Percentiles rank a stretch among this genome's conserved stretches.
These are phyloP conservation scores for Coregonus ussuriensis DNA, from an alignment of 2,797 vertebrate genomes.

Conservation along the genomic window DNA sequence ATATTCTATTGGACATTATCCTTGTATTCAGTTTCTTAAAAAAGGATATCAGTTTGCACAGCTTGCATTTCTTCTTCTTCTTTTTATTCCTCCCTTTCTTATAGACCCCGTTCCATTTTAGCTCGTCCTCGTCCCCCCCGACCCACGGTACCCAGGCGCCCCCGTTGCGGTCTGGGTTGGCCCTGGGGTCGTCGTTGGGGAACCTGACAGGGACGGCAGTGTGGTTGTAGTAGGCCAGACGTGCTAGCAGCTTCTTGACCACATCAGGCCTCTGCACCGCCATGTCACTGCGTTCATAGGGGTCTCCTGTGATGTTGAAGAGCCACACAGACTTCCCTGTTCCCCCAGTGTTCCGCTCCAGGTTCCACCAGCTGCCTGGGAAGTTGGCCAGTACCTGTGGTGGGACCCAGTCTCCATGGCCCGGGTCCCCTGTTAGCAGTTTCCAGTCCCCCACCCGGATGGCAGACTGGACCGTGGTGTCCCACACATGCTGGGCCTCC, in stretches of 20 bases:
- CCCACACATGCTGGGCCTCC: constrained; percentile 81
- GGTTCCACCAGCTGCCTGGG: constrained; percentile 93
- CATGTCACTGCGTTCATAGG: constrained; percentile 87
- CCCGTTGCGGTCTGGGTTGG: constrained; percentile 81
- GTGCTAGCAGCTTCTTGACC: constrained; percentile 81
- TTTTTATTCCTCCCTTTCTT: constrained; percentile 68
- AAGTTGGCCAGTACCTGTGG: constrained; percentile 85
- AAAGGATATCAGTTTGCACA: constrained; percentile 90
- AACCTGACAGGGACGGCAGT: constrained; percentile 90
- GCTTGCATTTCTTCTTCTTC: constrained; percentile 76
- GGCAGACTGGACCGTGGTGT: constrained; percentile 90
- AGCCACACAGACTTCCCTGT: constrained; percentile 83
- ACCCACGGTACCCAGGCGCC: constrained; percentile 95
- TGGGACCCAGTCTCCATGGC: constrained; percentile 94
- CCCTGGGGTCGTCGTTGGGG: constrained; percentile 88
- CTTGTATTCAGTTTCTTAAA: constrained; percentile 89
- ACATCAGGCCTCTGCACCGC: constrained; percentile 81
- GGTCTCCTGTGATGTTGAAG: constrained; percentile 94
- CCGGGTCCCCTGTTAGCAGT: constrained; percentile 92
- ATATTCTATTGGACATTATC: constrained; percentile 91
- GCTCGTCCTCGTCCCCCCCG: constrained; percentile 78
- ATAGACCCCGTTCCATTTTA: constrained; percentile 68
- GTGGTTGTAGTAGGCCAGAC: constrained; percentile 85
- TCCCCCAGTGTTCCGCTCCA: constrained; percentile 79
- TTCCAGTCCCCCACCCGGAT: constrained; percentile 95